Percentiles rank a stretch among this genome's conserved stretches.
phyloP scores from a whole-genome alignment of 2,113 vertebrate species.

The Eublepharis macularius region DNA sequence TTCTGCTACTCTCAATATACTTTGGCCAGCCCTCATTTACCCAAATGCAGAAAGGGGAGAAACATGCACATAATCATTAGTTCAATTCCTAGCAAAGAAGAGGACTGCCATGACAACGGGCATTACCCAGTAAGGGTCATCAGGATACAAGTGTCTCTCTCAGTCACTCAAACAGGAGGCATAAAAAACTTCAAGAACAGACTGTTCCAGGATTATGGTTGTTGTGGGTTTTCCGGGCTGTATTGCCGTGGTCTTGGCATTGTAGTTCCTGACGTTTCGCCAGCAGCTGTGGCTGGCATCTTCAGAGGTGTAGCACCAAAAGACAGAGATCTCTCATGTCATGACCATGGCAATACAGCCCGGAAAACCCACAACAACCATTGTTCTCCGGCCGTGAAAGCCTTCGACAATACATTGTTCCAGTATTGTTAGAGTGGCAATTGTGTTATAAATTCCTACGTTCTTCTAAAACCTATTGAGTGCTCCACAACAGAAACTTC shows the following conservation, averaged over 20 bases:
- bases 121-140: neutral
- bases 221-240: too few relatives aligned
- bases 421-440: neutral
- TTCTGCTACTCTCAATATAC: neutral
- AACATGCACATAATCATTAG: neutral
- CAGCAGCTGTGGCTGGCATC: too few relatives aligned
- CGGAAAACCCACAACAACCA: too few relatives aligned
- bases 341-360: too few relatives aligned
- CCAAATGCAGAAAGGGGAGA: neutral
- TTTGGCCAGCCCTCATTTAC: neutral
- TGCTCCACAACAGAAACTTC: neutral
- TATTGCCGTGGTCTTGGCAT: too few relatives aligned
- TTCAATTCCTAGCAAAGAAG: neutral
- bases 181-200: neutral
- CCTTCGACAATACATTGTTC: neutral
- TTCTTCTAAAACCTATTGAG: neutral
- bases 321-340: too few relatives aligned
- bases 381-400: too few relatives aligned
- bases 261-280: too few relatives aligned
- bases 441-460: neutral
- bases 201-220: neutral
- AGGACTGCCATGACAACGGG: neutral
- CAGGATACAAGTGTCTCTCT: neutral
- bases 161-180: neutral
- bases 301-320: too few relatives aligned